A percentile compares a stretch with the other conserved stretches of the same genome.
Conservation (phyloP, 2,113 vertebrate species). For the Notiomystis cincta region DNA sequence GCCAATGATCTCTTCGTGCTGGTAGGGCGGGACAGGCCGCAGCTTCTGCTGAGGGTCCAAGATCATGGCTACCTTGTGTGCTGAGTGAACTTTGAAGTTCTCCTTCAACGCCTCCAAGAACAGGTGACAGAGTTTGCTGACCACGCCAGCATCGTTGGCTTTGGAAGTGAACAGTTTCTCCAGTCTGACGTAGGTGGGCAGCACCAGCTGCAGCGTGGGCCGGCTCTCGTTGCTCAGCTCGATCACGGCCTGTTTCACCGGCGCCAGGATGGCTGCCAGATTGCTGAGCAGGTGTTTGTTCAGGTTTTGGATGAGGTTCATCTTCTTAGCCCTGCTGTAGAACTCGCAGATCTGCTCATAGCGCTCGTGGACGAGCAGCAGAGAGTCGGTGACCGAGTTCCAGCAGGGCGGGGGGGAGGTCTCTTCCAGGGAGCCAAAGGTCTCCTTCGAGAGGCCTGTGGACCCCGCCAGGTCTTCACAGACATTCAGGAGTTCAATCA, state of each 20-base stretch:
- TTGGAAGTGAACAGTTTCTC: conserved; percentile 99
- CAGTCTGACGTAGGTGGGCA: conserved; percentile 92
- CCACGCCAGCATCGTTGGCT: conserved; percentile 89
- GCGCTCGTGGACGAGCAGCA: conserved; percentile 91
- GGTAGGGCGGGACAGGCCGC: conserved; percentile 89
- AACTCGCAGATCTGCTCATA: conserved; percentile 96
- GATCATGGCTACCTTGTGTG: conserved; percentile 97
- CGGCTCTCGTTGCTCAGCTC: conserved; percentile 91
- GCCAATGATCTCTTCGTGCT: conserved; percentile 95
- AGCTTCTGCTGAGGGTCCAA: conserved; percentile 96
- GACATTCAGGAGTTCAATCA: conserved; percentile 89
- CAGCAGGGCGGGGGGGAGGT: conserved; percentile 90
- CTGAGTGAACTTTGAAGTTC: conserved; percentile 96
- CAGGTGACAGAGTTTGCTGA: conserved; percentile 98
- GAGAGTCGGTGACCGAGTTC: conserved; percentile 90
- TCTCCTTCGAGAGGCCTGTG: conserved; percentile 81
- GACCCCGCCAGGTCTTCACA: conserved; percentile 89
- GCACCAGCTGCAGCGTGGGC: conserved; percentile 93
- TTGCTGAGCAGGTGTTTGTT: conserved; percentile 96
- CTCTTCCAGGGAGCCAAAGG: conserved; percentile 81
- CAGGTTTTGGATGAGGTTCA: conserved; percentile 92
- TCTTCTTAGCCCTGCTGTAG: conserved; percentile 91
- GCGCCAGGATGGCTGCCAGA: conserved; percentile 87
- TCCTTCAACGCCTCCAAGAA: conserved; percentile 96
- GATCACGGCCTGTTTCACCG: conserved; percentile 89